Base-by-base conservation (phyloP, 2,888 invertebrate species). In the Myathropa florea region DNA sequence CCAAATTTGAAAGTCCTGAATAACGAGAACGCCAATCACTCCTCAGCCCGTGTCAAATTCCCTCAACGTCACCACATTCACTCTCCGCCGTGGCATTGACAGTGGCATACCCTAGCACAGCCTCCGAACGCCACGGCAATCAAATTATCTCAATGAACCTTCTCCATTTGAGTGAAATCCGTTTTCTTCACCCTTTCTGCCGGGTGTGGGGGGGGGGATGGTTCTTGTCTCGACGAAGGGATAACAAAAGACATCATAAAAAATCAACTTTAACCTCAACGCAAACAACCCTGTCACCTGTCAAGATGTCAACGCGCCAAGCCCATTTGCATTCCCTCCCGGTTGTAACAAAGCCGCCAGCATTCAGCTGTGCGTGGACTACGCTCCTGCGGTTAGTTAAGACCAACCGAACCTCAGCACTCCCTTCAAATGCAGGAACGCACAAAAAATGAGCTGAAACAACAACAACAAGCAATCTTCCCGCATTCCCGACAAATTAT, bases 341-440 rank as follows among this genome's bases (percentile, higher is more conserved):
- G 18, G 26, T 24, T 28, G 12, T 3, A 18, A 46, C 28, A 18
- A 33, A 76, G 67, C 65, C 57, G 60, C 59, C 78, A 63, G 39
- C 67, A 67, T 70, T 55, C 71, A 76, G 67, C 71, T 85, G 76
- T 85, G 84, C 81, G 84, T 81, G 76, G 67, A 84, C 81, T 72
- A 72, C 77, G 24, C 59, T 72, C 59, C 36, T 77, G 81, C 61
- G 81, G 85, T 68, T 85, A 81, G 75, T 81, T 81, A 68, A 76
- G 76, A 39, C 72, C 73, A 77, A 14, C 60, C 30, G 9, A 71
- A 23, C 53, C 9, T 24, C 55, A 79, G 14, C 61, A 71, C 61
- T 59, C 61, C 61, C 65, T 75, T 70, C 79, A 64, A 73, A 83
- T 70, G 68, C 71, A 61, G 55, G 75, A 64, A 76, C 33, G 53